Evolutionary conservation across 2,113 vertebrate genomes (phyloP), one percentile per base, ranked within the genome.

Genomic region (Blennius ocellaris): DNA sequence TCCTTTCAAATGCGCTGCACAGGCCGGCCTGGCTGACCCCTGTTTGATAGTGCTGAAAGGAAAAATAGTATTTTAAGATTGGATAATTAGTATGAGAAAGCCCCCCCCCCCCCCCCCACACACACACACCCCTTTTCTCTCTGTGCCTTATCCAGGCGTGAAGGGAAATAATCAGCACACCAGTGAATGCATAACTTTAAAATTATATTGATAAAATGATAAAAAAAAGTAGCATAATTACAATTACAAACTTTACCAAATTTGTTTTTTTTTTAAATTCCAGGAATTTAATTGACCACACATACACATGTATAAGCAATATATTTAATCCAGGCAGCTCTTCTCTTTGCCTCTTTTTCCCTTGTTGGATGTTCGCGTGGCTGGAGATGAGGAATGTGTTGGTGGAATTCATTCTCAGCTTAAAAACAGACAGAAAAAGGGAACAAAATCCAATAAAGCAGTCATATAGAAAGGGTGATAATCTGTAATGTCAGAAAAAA

Each of bases 301-400:
- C 6, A n/a, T 30, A 30, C 21, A 30, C 21, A 30, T 30, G 21
- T 30, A 30, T 30, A 30, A 30, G 21, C 21, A 30, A 30, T 30
- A 30, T 30, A 30, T 30, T 30, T 30, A 43, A 61, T 71, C n/a
- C 8, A 69, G 45, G 68, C 44, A 76, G 74, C 59, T 69, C 66
- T 63, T n/a, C 55, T 79, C 11, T 53, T 49, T 48, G 17, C 58
- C 30, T 67, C 48, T 61, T 64, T 45, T 11, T 40, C 59, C 37
- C 74, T 73, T 64, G 82, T 81, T 82, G 75, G 56, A 85, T 84
- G 78, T 81, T 17, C 50, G 73, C 85, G 79, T 88, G 85, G 70
- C 63, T 89, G 83, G 60, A 62, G 78, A 43, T 21, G 41, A 76
- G 81, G 87, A 91, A 91, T 87, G 76, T 88, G 82, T 83, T 84